Base-by-base conservation (phyloP, 2,113 vertebrate genomes). In the Pluvialis apricaria region DNA sequence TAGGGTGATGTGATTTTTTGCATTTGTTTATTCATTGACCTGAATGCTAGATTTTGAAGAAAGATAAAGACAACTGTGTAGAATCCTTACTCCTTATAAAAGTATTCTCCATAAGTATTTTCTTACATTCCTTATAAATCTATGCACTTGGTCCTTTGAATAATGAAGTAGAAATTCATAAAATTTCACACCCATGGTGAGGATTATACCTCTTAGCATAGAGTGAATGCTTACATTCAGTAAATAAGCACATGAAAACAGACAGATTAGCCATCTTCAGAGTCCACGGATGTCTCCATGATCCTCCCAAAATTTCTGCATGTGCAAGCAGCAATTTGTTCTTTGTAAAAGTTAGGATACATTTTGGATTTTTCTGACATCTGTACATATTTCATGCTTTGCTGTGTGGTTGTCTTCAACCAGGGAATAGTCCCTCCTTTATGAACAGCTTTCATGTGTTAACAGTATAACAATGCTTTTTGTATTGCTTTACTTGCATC, bases 271-370 rank as follows among this genome's bases (percentile, higher is more conserved):
- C 6, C 2, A 17, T 38, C 34, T 61, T 70, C 20, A 66, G 16
- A 44, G 10, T 16, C 13, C 25, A 36, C 19, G 70, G 17, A 13
- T 42, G 3, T 28, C 18, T 49, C 11, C 7, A 44, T 0, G 0
- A 52, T 32, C n/a, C 62, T 92, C 70, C 29, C 20, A 51, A 61
- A 81, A 78, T 57, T 16, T 61, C 40, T 61, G 3, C 24, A 20
- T 40, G 11, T 40, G 38, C 73, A 82, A 57, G 3, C 14, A 88
- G 3, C 0, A 7, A 36, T 62, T 47, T 60, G 5, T 72, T 24
- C 2, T 64, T 72, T 84, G 32, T 42, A 29, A 60, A 78, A 82
- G 0, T 70, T 66, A 76, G 9, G 4, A 24, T 44, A 28, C 0
- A 17, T 29, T 15, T 81, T 47, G 22, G 5, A 54, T 72, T 86